Base-by-base conservation (phyloP, 2,888 invertebrate species). In the Calephelis perditalis region DNA sequence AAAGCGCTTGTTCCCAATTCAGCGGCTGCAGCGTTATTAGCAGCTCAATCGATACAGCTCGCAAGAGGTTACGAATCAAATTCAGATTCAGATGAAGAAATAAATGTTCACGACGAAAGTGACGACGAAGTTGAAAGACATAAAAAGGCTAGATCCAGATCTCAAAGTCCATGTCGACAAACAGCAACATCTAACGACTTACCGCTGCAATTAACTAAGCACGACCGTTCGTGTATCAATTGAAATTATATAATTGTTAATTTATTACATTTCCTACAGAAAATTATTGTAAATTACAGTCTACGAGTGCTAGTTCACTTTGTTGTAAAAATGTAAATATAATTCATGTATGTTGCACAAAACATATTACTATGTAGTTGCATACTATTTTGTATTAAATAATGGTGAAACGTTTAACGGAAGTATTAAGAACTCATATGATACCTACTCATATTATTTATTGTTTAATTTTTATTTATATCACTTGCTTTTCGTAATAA, bases 61-160 rank as follows among this genome's bases (percentile, higher is more conserved):
- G 86, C 88, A 61, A 81, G 86, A 40, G 84, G 86, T 59, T 90
- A 90, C 65, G 91, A 91, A 66, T 91, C 92, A 56, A 86, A 89
- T 70, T 91, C 92, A 9, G 93, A 93, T 72, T 92, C 93, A 26
- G 96, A 96, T 73, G 95, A 94, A 78, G 96, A 96, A 84, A 96
- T 96, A 75, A 96, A 96, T 82, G 96, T 96, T 8, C 95, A 96
- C 76, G 96, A 96, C 70, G 93, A 93, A 70, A 94, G 94, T 57
- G 95, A 95, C 68, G 90, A 92, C 60, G 94, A 94, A 66, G 79
- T 83, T 8, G 87, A 86, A 63, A 92, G 81, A 70, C 86, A 82
- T 64, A 77, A 79, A 75, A 75, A 86, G 76, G 80, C 69, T 47
- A 78, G 84, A 67, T 91, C 92, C 40, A 86, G 86, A 67, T 91